Evolutionary conservation across 2,797 vertebrate species (phyloP).

Genomic region (Ctenopoma multispine): DNA sequence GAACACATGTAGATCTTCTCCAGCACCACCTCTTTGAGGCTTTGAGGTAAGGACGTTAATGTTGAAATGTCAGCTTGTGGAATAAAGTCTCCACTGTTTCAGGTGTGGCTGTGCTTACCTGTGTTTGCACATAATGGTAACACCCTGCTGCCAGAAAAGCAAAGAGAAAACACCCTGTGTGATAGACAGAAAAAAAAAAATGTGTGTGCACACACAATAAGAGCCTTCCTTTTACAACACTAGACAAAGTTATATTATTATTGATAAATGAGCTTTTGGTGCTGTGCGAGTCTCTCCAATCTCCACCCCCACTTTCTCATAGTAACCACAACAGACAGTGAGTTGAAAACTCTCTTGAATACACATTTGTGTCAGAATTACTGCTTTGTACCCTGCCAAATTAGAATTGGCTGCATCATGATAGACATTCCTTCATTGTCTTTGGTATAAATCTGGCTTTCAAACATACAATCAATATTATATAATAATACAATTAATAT

Average conservation of each 20-base stretch:
- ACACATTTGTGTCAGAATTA: conserved; percentile 12
- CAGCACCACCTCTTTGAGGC: too few relatives aligned
- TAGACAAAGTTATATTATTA: neutral
- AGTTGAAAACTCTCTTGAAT: conserved; percentile 53
- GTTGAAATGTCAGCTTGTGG: too few relatives aligned
- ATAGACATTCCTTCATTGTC: neutral
- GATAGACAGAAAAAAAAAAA: neutral
- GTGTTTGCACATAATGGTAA: conserved; percentile 72
- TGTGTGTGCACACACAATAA: neutral
- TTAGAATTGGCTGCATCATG: conserved; percentile 24
- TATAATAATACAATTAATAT: too few relatives aligned
- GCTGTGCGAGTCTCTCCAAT: neutral
- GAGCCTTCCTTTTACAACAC: neutral
- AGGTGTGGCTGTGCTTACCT: conserved; percentile 48
- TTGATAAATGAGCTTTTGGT: conserved; percentile 1
- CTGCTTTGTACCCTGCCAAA: conserved; percentile 7
- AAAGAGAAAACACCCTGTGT: conserved; percentile 68
- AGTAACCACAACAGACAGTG: conserved; percentile 62
- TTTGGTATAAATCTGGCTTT: neutral
- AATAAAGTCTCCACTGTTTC: neutral
- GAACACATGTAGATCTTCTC: conserved; percentile 11
- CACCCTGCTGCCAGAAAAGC: conserved; percentile 59
- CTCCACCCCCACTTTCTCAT: neutral
- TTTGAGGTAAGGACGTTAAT: too few relatives aligned
- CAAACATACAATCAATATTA: conserved; percentile 12